Percentiles rank a stretch among this genome's conserved stretches.
Evolutionary conservation across 2,797 vertebrate genomes (phyloP).

Genomic region (Platalea minor): DNA sequence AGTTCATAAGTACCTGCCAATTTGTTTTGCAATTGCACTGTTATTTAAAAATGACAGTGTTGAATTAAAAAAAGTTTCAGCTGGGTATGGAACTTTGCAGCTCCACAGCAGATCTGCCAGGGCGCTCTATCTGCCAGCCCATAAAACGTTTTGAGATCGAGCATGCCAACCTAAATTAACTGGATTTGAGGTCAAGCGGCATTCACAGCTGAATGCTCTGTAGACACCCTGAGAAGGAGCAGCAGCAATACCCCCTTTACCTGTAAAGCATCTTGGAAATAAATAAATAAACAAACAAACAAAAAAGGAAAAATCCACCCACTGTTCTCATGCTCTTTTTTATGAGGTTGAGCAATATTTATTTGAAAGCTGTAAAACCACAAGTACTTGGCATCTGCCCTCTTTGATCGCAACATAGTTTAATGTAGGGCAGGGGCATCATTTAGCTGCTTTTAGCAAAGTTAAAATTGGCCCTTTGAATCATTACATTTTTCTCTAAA

Average conservation of each 20-base stretch:
- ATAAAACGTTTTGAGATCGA: neutral
- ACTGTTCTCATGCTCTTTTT: neutral
- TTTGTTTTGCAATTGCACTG: conserved; percentile 25
- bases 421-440: neutral
- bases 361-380: conserved; percentile 20
- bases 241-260: neutral
- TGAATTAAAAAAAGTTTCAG: neutral
- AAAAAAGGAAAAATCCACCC: neutral
- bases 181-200: neutral
- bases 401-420: neutral
- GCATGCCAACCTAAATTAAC: neutral
- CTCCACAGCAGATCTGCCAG: neutral
- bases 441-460: conserved; percentile 1
- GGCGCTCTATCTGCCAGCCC: neutral
- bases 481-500: neutral
- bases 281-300: neutral
- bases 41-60: conserved; percentile 21
- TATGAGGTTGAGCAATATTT: neutral
- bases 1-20: conserved; percentile 15
- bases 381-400: neutral
- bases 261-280: neutral
- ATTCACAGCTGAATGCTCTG: neutral
- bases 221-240: neutral
- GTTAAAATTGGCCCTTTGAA: neutral
- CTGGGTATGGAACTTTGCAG: conserved; percentile 3